Conservation (phyloP, 2,888 invertebrate genomes). For the Cephus pygmeus region DNA sequence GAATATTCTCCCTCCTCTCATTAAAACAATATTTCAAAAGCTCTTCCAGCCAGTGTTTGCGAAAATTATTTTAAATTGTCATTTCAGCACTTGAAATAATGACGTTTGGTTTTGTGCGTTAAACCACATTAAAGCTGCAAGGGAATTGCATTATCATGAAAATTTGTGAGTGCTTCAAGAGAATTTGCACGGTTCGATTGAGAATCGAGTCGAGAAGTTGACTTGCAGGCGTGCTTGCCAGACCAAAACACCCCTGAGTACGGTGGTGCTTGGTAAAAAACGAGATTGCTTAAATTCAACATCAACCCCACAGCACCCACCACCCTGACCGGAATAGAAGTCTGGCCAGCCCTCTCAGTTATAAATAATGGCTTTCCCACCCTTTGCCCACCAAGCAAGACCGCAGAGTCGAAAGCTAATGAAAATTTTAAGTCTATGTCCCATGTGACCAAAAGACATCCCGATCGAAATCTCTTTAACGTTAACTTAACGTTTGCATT, state of each 20-base stretch:
- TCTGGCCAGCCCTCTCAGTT: constrained; percentile 45
- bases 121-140: constrained; percentile 42
- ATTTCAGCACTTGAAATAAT: background rate
- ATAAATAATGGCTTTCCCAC: constrained; percentile 49
- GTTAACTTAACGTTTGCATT: background rate
- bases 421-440: constrained; percentile 44
- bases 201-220: background rate
- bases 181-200: constrained; percentile 33
- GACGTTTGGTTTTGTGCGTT: background rate
- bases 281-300: constrained; percentile 35
- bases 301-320: constrained; percentile 26
- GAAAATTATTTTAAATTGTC: background rate
- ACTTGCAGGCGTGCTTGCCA: constrained; percentile 35
- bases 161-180: constrained; percentile 41
- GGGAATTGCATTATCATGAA: constrained; percentile 36
- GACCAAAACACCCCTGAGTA: constrained; percentile 50
- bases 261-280: constrained; percentile 25
- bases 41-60: background rate
- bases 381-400: constrained; percentile 28
- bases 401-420: constrained; percentile 40
- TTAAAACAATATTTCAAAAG: background rate
- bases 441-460: background rate
- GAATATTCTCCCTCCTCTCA: background rate
- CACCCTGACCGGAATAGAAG: constrained; percentile 32
- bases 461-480: background rate